Conservation (phyloP, 1,140 invertebrate species). For the Batillaria attramentaria region DNA sequence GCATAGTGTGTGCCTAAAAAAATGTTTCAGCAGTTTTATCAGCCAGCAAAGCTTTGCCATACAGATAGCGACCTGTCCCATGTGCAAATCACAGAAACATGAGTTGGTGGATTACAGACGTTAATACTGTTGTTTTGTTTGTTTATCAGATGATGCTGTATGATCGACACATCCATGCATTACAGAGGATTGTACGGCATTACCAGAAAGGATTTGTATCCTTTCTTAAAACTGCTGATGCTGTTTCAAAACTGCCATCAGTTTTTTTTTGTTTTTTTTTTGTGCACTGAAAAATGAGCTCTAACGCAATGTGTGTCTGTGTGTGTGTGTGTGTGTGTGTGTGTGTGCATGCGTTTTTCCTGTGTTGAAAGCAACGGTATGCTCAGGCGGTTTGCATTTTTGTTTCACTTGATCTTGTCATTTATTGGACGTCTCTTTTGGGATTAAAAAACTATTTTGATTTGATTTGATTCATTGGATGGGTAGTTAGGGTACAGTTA, state of each 20-base stretch:
- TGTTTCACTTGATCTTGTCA: background rate
- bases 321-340: too few relatives aligned
- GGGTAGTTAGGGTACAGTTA: background rate
- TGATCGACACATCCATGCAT: constrained; percentile 69
- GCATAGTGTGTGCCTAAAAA: too few relatives aligned
- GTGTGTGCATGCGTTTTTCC: background rate
- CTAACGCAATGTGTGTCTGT: background rate
- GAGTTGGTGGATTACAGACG: background rate
- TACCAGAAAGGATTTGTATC: constrained; percentile 71
- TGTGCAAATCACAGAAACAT: background rate
- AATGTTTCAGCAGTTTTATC: too few relatives aligned
- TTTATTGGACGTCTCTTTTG: background rate
- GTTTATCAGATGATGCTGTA: constrained; percentile 65
- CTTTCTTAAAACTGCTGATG: too few relatives aligned
- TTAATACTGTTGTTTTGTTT: background rate
- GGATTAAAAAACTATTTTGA: background rate
- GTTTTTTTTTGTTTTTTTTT: too few relatives aligned
- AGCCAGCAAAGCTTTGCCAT: too few relatives aligned
- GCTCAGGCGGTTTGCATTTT: background rate
- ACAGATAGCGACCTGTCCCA: too few relatives aligned
- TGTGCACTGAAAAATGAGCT: too few relatives aligned
- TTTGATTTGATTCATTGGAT: background rate
- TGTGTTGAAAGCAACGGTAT: background rate
- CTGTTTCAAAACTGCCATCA: too few relatives aligned
- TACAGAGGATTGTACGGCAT: constrained; percentile 65